Conservation (phyloP, 2,888 invertebrate species). For the Brachycybe producta region DNA sequence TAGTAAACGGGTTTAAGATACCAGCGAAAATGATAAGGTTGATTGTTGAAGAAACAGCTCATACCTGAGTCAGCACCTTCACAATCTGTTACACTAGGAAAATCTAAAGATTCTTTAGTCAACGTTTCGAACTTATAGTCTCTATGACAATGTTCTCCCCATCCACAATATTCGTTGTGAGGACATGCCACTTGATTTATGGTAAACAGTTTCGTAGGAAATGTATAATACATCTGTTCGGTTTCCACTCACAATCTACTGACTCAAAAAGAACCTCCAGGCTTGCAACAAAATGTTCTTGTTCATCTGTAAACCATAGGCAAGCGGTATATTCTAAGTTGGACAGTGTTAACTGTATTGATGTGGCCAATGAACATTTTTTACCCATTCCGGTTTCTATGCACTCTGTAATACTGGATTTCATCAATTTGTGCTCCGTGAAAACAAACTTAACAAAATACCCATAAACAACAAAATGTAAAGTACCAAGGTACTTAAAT, state of each 20-base stretch:
- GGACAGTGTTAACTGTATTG: not conserved
- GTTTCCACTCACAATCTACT: not conserved
- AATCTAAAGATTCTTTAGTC: not conserved
- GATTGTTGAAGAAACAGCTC: not conserved
- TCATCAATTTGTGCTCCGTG: not conserved
- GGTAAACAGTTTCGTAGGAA: not conserved
- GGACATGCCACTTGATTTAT: not conserved
- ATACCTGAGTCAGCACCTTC: not conserved
- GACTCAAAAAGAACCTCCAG: not conserved
- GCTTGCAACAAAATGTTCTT: not conserved
- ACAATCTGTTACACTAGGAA: not conserved
- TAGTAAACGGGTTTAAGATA: not conserved
- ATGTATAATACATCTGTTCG: not conserved
- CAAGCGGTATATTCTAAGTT: not conserved
- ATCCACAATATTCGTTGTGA: not conserved
- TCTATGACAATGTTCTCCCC: not conserved
- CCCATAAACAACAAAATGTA: too few relatives aligned
- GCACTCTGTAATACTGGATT: not conserved
- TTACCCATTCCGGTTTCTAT: not conserved
- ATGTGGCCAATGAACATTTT: not conserved
- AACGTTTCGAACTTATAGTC: not conserved
- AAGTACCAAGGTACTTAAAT: too few relatives aligned
- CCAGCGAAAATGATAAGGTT: not conserved
- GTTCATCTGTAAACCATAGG: not conserved
- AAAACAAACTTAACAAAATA: too few relatives aligned